Conservation (phyloP, 2,888 invertebrate genomes). For the Spisula subtruncata region DNA sequence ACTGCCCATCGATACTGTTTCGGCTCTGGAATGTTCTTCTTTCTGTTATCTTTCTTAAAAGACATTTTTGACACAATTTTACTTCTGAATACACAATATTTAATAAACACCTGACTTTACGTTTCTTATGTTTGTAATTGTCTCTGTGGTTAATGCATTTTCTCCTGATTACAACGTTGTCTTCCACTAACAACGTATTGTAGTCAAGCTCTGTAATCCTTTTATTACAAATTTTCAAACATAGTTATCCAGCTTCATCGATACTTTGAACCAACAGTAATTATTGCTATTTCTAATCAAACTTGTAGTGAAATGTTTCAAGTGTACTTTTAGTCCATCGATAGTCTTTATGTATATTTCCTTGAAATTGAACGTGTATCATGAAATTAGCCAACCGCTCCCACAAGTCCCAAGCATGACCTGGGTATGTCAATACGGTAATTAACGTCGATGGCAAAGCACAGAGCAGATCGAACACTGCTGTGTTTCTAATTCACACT, state of each 20-base stretch:
- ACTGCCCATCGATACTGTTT: constrained; percentile 70
- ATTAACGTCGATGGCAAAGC: background rate
- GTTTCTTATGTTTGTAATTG: background rate
- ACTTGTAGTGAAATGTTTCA: too few species aligned
- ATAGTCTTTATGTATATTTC: background rate
- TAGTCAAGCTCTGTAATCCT: too few species aligned
- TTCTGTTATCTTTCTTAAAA: background rate
- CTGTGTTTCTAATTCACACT: background rate
- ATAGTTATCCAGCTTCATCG: too few species aligned
- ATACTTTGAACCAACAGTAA: too few species aligned
- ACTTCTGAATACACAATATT: background rate
- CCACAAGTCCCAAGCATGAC: background rate
- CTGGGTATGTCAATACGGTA: background rate
- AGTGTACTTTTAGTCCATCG: background rate
- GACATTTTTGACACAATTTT: background rate
- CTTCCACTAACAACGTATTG: too few species aligned
- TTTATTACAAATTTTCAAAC: too few species aligned
- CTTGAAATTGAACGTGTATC: background rate
- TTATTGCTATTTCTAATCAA: too few species aligned
- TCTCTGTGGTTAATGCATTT: background rate
- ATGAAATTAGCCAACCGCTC: background rate
- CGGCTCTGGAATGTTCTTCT: background rate
- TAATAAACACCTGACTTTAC: background rate
- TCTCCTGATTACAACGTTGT: too few species aligned
- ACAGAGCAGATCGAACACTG: background rate